Evolutionary conservation across 1,140 invertebrate species (phyloP), one percentile per base, ranked within the genome.

Genomic region (Musca vetustissima): DNA sequence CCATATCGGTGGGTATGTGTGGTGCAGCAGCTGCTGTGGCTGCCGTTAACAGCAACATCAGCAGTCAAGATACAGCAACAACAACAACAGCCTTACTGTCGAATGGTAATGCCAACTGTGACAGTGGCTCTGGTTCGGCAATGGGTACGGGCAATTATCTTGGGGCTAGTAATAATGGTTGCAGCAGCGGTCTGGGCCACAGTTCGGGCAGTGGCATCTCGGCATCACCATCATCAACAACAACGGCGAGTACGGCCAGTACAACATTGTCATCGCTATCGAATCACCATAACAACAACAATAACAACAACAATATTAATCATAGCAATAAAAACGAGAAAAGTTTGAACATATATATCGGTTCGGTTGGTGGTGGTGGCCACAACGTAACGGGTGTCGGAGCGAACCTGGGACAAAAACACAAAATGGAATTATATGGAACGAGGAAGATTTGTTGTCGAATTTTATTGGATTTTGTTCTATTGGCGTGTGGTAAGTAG

Each of bases 281-380:
- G 15, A 19, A 61, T 19, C 24, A 36, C 24, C 22, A 50, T 50
- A 24, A 66, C 24, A 32, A 65, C 52, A 59, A 17, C 22, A 32
- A 21, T 43, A 21, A 13, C 21, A 19, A 43, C 53, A 64, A 43
- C 43, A 52, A 28, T 25, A 76, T 74, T 22, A 71, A 76, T 64
- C 77, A 80, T 66, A 74, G 76, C 72, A 78, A 79, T 36, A 80
- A 80, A 69, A 70, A 77, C 61, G 74, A 80, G 68, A 69, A 77
- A 57, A 73, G 48, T 22, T 65, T 70, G 21, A 53, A 52, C 28
- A 50, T 36, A 32, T 70, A 64, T 15, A 25, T 24, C 11, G 67
- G 48, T 61, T 43, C 28, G 28, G 57, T n/a, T 36, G 28, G 25
- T 32, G 21, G 19, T 13, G 55, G 55, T 28, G 25, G 55, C n/a